Conservation (phyloP, 1,140 invertebrate genomes). For the Drosophila tristis region DNA sequence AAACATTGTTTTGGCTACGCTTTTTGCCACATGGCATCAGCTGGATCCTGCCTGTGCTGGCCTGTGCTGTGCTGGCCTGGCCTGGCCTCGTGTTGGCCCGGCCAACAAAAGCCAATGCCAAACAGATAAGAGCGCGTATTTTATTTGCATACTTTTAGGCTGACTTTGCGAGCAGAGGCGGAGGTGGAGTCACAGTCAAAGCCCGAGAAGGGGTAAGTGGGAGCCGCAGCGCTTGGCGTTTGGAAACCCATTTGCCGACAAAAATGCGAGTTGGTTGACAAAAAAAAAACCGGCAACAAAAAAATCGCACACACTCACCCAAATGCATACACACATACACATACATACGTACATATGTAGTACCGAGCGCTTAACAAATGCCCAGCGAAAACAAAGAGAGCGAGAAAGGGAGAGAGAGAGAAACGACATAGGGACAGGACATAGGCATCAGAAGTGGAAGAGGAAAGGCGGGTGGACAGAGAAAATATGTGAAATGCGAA, state of each 20-base stretch:
- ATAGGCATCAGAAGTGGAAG: slow-evolving; percentile 43
- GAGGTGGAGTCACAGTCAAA: background rate
- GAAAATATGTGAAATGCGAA: slow-evolving; percentile 81
- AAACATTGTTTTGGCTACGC: slow-evolving; percentile 75
- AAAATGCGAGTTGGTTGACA: slow-evolving; percentile 64
- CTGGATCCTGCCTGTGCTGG: slow-evolving; percentile 24
- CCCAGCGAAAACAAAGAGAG: slow-evolving; percentile 8
- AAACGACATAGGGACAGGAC: slow-evolving; percentile 31
- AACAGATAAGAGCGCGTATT: slow-evolving; percentile 81
- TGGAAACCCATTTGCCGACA: slow-evolving; percentile 76
- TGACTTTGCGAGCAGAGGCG: slow-evolving; percentile 53
- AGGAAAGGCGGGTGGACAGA: slow-evolving; percentile 8
- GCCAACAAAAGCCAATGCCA: slow-evolving; percentile 78
- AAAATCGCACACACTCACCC: slow-evolving; percentile 11
- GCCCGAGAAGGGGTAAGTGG: too few species aligned
- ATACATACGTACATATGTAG: too few species aligned
- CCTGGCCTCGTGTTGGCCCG: slow-evolving; percentile 31
- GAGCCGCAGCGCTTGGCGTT: slow-evolving; percentile 36
- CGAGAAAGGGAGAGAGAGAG: slow-evolving; percentile 9
- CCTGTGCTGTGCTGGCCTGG: background rate
- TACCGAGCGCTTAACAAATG: background rate
- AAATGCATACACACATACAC: too few species aligned
- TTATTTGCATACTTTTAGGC: slow-evolving; percentile 83
- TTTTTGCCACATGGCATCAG: slow-evolving; percentile 61
- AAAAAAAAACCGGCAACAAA: slow-evolving; percentile 28